Conservation (phyloP, 2,113 vertebrate species). For the Periophthalmus modestus region DNA sequence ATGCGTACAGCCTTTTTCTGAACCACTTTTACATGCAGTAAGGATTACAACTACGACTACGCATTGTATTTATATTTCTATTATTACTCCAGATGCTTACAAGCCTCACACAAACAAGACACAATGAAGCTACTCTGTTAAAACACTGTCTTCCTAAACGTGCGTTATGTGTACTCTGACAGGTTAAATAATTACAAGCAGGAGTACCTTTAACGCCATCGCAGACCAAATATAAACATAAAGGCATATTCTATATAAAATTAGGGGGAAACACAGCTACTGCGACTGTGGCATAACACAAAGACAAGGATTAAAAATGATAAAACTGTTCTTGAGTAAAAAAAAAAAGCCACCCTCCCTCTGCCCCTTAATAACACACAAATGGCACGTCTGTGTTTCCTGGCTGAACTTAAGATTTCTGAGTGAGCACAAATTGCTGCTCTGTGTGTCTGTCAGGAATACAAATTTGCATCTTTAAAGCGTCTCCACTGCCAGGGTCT, state of each 20-base stretch:
- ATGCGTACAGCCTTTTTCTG: too few relatives aligned
- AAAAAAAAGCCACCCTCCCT: background rate
- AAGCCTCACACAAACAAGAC: background rate
- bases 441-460: slow-evolving; percentile 72
- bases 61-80: too few relatives aligned
- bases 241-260: background rate
- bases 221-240: background rate
- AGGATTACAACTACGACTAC: too few relatives aligned
- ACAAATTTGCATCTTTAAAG: slow-evolving; percentile 79
- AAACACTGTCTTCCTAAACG: too few relatives aligned
- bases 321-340: background rate
- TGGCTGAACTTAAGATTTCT: slow-evolving; percentile 63
- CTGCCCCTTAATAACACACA: slow-evolving; percentile 33
- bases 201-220: background rate
- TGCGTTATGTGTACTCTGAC: too few relatives aligned
- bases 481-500: slow-evolving; percentile 67
- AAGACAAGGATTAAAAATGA: background rate
- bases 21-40: too few relatives aligned
- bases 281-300: background rate
- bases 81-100: background rate
- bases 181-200: background rate
- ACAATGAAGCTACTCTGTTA: too few relatives aligned
- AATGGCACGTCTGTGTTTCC: slow-evolving; percentile 51
- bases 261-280: background rate
- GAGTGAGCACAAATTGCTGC: slow-evolving; percentile 64